Evolutionary conservation across 2,888 invertebrate genomes (phyloP), one percentile per base, ranked within the genome.

Genomic region (Drosophila austrosaltans): DNA sequence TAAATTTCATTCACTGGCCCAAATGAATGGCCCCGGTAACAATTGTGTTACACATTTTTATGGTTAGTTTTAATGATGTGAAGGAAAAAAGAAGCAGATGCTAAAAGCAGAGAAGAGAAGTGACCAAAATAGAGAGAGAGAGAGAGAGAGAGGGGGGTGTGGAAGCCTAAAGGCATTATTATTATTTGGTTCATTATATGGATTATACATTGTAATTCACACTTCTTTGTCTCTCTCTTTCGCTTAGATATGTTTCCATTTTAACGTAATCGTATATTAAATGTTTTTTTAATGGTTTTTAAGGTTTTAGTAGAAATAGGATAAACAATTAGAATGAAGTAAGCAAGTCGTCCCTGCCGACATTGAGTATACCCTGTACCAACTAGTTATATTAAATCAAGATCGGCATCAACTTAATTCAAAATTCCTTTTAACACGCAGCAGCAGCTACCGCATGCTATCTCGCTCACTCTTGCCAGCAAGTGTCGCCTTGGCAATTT

Each of bases 1-100:
- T 86, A 76, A 80, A 80, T 74, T 76, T 72, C 69, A 81, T 83
- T 83, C 83, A 83, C 77, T 86, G 79, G 77, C 79, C 79, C 75
- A 81, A 86, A 83, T 83, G 83, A 81, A 82, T 81, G 77, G 73
- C 74, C 22, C 48, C 22, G 48, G 48, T 2, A 48, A 48, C 25
- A 48, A 48, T 48, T 48, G 48, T 48, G 48, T 48, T 48, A 48
- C 48, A 48, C 48, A 48, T 48, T 25, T 48, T 48, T 48, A 48
- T 48, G 48, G 22, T 25, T 48, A 25, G 10, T 48, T 48, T 48
- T 48, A 48, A 48, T 48, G 48, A 48, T 10, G 48, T 48, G 48
- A 25, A 48, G 48, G 22, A 48, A 20, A 20, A 8, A 20, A 8
- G 44, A 22, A 8, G 8, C 8, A 48, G 22, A 48, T 30, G 3